A percentile compares a stretch with the other conserved stretches of the same genome.
phyloP scores from a whole-genome alignment of 2,113 vertebrate genomes.

The Nothoprocta perdicaria region DNA sequence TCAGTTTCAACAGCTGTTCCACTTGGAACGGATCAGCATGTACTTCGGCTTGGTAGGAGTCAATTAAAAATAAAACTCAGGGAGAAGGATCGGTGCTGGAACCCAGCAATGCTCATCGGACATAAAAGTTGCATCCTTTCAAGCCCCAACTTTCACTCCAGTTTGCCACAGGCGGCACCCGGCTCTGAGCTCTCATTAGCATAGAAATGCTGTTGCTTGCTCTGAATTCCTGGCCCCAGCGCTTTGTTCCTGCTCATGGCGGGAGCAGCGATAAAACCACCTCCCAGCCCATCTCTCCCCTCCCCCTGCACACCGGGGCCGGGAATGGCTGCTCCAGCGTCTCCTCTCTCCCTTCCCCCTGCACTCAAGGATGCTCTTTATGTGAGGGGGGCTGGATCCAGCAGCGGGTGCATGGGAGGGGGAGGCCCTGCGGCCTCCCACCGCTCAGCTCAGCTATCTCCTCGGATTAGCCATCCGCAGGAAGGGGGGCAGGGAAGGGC shows the following conservation, averaged over 20 bases:
- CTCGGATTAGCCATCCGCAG: conserved; percentile 6
- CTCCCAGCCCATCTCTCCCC: neutral
- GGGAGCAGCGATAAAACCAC: neutral
- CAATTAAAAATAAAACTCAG: conserved; percentile 58
- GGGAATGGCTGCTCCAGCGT: neutral
- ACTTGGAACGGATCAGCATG: conserved; percentile 17
- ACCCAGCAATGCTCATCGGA: conserved; percentile 15
- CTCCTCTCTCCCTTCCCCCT: neutral
- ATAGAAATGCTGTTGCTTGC: conserved; percentile 18
- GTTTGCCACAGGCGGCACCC: conserved; percentile 49
- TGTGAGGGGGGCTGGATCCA: neutral
- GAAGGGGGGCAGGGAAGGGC: neutral
- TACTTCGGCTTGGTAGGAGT: conserved; percentile 26
- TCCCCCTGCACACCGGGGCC: neutral
- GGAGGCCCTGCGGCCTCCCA: neutral
- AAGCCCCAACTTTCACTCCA: conserved; percentile 15
- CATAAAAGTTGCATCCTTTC: conserved; percentile 29
- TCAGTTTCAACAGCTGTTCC: conserved; percentile 59
- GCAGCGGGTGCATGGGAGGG: neutral
- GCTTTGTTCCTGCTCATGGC: conserved; percentile 49
- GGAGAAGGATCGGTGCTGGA: neutral
- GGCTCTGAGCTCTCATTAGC: conserved; percentile 35
- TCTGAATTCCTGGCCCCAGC: neutral
- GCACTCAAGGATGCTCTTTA: neutral
- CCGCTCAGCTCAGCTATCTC: neutral